A percentile compares a stretch with the other conserved stretches of the same genome.
phyloP scores from a whole-genome alignment of 2,113 vertebrate species.

The Tragelaphus buxtoni region DNA sequence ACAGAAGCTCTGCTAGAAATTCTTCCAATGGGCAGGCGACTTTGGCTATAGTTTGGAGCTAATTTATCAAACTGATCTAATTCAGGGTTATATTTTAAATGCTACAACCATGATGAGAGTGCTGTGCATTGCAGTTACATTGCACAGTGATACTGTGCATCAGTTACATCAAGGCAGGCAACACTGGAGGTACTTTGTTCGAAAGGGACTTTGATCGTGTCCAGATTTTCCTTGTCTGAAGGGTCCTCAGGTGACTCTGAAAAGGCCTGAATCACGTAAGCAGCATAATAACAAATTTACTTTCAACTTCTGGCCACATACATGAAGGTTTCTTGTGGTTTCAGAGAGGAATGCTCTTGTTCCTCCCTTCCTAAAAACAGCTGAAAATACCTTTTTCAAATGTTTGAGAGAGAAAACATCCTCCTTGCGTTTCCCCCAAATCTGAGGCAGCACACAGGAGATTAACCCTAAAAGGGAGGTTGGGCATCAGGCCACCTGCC shows the following conservation, averaged over 20 bases:
- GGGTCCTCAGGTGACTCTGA: conserved; percentile 38
- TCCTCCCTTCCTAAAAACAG: conserved; percentile 55
- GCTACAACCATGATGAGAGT: neutral
- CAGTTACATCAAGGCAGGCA: neutral
- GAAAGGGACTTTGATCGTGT: neutral
- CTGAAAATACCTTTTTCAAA: conserved; percentile 60
- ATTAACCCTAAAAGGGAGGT: neutral
- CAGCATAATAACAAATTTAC: conserved; percentile 36
- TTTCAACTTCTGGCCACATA: conserved; percentile 48
- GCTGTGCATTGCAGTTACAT: neutral
- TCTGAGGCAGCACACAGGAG: neutral
- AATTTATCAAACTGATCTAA: neutral
- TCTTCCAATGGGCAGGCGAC: neutral
- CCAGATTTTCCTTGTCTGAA: neutral
- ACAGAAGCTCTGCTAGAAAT: neutral
- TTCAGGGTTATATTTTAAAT: neutral
- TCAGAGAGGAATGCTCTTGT: conserved; percentile 57
- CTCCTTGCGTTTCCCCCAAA: conserved; percentile 11
- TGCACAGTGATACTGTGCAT: neutral
- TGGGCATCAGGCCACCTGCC: neutral
- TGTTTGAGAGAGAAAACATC: conserved; percentile 54
- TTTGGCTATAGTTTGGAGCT: neutral
- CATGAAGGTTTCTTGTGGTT: conserved; percentile 65
- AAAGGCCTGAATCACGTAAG: neutral
- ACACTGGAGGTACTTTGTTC: neutral